Percentiles rank a stretch among this genome's conserved stretches.
Conservation (phyloP, 2,113 vertebrate species). For the Muscicapa adusta region DNA sequence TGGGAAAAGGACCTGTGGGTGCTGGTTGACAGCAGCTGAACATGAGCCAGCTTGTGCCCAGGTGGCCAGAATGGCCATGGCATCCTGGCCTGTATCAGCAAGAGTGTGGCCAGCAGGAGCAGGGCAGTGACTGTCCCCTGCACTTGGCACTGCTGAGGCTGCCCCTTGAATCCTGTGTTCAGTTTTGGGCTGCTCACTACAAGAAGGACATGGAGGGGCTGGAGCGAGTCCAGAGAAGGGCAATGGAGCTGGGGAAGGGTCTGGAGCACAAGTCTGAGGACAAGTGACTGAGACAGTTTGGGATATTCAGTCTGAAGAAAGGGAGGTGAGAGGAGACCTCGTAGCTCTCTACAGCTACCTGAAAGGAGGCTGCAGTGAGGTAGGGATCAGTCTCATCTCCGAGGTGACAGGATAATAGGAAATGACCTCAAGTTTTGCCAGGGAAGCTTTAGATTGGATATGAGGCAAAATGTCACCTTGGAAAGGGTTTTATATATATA, state of each 20-base stretch:
- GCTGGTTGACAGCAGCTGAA: neutral
- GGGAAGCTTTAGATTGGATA: neutral
- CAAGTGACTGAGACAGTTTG: neutral
- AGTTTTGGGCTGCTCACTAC: neutral
- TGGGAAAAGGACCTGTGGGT: neutral
- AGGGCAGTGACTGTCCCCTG: neutral
- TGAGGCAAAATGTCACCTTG: neutral
- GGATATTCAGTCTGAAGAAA: neutral
- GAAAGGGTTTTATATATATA: neutral
- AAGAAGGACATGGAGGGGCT: neutral
- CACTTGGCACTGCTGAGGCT: rapidly evolving
- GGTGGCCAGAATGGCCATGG: neutral
- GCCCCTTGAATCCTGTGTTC: rapidly evolving
- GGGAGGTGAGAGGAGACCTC: neutral
- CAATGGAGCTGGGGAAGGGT: rapidly evolving
- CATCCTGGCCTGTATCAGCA: neutral
- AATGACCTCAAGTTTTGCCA: neutral
- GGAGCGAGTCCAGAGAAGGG: rapidly evolving
- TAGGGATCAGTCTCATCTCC: neutral
- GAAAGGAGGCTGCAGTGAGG: neutral
- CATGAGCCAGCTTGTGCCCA: neutral
- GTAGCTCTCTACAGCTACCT: neutral
- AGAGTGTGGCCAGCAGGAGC: neutral
- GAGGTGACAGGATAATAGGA: neutral
- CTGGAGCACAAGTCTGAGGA: neutral